These are phyloP conservation scores for Luidia sarsii DNA, from an alignment of 53 echinoderm and acorn worm species.

Conservation along the genomic window DNA sequence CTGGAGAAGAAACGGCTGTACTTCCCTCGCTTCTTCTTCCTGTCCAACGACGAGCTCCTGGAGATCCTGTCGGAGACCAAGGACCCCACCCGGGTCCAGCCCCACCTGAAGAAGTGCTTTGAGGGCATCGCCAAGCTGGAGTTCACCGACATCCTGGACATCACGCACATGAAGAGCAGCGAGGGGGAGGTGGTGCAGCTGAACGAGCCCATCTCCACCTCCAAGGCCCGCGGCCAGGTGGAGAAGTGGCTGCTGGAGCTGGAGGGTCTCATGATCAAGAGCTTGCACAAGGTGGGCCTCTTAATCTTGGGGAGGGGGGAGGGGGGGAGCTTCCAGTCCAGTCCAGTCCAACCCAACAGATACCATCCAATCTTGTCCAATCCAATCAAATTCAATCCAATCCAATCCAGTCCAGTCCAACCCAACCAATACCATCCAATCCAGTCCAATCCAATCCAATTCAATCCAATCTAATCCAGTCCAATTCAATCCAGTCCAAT, in stretches of 20 bases:
- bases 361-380: too few relatives aligned
- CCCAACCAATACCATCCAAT: too few relatives aligned
- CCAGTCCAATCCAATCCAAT: too few relatives aligned
- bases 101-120: conserved; percentile 99
- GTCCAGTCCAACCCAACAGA: too few relatives aligned
- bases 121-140: conserved; percentile 96
- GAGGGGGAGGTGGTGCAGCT: conserved; percentile 94
- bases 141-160: conserved; percentile 95
- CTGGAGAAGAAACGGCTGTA: conserved; percentile 99
- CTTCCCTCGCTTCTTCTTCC: conserved; percentile 99
- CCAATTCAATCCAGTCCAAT: too few relatives aligned
- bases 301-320: too few relatives aligned
- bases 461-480: too few relatives aligned
- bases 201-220: conserved; percentile 86
- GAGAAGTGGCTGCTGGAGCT: conserved; percentile 99
- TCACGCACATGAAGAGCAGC: conserved; percentile 99
- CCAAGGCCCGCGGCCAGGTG: conserved; percentile 98
- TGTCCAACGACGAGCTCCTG: conserved; percentile 96
- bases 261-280: conserved; percentile 80
- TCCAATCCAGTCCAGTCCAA: too few relatives aligned
- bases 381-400: too few relatives aligned
- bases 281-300: conserved; percentile 82
- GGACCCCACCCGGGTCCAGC: conserved; percentile 97
- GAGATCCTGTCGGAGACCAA: conserved; percentile 99
- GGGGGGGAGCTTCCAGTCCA: too few relatives aligned